Evolutionary conservation across 1,140 invertebrate species (phyloP), one percentile per base, ranked within the genome.

Genomic region (Lutraria rhynchaena): DNA sequence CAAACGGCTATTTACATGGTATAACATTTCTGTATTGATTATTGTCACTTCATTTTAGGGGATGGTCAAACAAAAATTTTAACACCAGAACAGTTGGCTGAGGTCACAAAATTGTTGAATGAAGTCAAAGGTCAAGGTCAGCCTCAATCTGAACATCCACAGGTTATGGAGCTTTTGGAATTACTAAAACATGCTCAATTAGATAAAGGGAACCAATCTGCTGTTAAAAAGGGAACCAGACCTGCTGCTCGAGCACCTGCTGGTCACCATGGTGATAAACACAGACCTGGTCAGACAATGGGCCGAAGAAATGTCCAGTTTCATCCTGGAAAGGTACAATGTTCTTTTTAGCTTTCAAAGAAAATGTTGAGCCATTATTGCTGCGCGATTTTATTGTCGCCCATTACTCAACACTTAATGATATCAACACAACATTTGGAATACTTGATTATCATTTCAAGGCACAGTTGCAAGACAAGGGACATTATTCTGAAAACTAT

Each of bases 31-130:
- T n/a, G n/a, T n/a, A n/a, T n/a, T n/a, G n/a, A n/a, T n/a, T n/a
- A n/a, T n/a, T n/a, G n/a, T n/a, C n/a, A n/a, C n/a, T n/a, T 65
- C 33, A 57, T 71, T 74, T 84, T 19, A 67, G 74, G 29, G 35
- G 31, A 19, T 55, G 35, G 5, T n/a, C 33, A 22, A 37, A 61
- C 57, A 37, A 78, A 58, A 19, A 67, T 87, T 17, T 69, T 88
- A 31, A 76, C 60, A 35, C 80, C 86, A 49, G 85, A 89, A 51
- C 86, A 88, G 46, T 60, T 89, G 22, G 77, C 84, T 51, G 88
- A 89, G 57, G 86, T 89, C 22, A 85, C 88, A 33, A 82, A 82
- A 13, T 81, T 88, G n/a, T 60, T 89, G 19, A 80, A 80, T 24
- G 67, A 87, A 46, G 85, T 87, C 83, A 83, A 84, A 24, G 82